Base-by-base conservation (phyloP, 2,888 invertebrate species). In the Ectobius pallidus region DNA sequence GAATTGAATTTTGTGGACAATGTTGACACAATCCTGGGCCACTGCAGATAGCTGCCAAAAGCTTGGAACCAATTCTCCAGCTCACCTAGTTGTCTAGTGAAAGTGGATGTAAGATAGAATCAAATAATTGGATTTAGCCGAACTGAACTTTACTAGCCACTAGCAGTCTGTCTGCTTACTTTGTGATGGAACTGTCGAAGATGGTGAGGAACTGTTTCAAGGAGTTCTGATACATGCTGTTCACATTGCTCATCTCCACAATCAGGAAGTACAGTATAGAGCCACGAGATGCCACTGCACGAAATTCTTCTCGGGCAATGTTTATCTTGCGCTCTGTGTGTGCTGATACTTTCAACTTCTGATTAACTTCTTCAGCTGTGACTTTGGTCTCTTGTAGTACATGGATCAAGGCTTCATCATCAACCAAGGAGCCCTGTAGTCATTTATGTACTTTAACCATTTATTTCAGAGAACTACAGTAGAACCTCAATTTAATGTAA, bases 211-310 rank as follows among this genome's bases (percentile, higher is more conserved):
- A 98, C 82, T 98, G 97, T 80, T 95, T 95, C 67, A 98, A 85
- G 0, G 97, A 96, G 78, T 97, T 97, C 83, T 98, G 98, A 81
- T 98, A 98, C 97, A 98, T 98, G 9, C 91, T 89, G 81, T 97
- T 97, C 0, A 98, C 97, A 80, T 95, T 92, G 79, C 95, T 95
- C 97, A 98, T 97, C 85, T 98, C 97, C 0, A 97, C 97, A 75
- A 98, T 97, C 49, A 98, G 86, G 81, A 98, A 98, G 81, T 98
- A 98, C 1, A 98, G 85, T 72, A 97, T 96, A 0, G 96, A 96
- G 18, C 97, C 97, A 77, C 97, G 87, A 0, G 94, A 93, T 2
- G 98, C 98, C 0, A 98, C 97, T 0, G 97, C 95, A 77, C 97
- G 88, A 81, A 96, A 98, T 82, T 98, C 97, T 84, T 98, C 97